These are phyloP conservation scores for cat (Felis catus) DNA, from an alignment of 2,113 vertebrate species.

Conservation along the genomic window F.catus_Fca126_mat1.0 CM031428.1:48375001-48375500, in stretches of 20 bases:
- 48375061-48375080: background rate
- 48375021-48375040: background rate
- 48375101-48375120: background rate
- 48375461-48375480: background rate
- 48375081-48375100: background rate
- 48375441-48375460: background rate
- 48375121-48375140: background rate
- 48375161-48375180: background rate
- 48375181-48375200: background rate
- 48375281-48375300: background rate
- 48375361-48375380: background rate
- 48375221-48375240: no score
- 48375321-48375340: background rate
- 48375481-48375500: background rate
- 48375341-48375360: background rate
- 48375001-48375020: background rate
- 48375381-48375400: background rate
- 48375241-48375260: no score
- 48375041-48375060: background rate
- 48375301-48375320: background rate
- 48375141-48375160: background rate
- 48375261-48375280: no score
- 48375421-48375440: background rate
- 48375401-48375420: background rate
- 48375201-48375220: no score